Base-by-base conservation (phyloP, 2,888 invertebrate species). In the Microctonus aethiopoides region DNA sequence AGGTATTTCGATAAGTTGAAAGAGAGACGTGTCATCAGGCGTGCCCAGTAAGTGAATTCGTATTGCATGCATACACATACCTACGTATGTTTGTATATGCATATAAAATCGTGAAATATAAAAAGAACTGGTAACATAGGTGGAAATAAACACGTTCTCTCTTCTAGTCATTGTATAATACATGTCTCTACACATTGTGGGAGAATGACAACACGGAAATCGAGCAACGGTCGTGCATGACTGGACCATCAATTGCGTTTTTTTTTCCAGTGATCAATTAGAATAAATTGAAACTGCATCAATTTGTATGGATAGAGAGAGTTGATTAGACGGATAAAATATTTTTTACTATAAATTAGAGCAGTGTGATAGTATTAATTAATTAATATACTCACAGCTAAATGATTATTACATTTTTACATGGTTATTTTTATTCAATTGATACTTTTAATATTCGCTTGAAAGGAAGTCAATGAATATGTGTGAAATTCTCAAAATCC, bases 41-140 rank as follows among this genome's bases (percentile, higher is more conserved):
- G 80, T 80, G 80, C 78, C 78, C 78, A 73, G 80, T 73, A 78
- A 80, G 71, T 77, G 77, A 80, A 80, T 80, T 81, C 74, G 34
- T 60, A 39, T 36, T 32, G 61, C 32, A 24, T 51, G 26, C 36
- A 20, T 51, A 34, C 9, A 61, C 24, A 29, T 29, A 32, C 57
- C 26, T 57, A 16, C 16, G 13, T 13, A 29, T 51, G 34, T 36
- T 29, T 36, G n/a, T 24, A 65, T 34, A 67, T 46, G 46, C 39
- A 39, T 13, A 32, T 13, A 39, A 52, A 39, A n/a, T 56, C 41
- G 13, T 29, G 20, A 67, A 16, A 41, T n/a, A n/a, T 11, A 62
- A 16, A 63, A 46, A 51, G 24, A 66, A 65, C 66, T 64, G 63
- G 70, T 68, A 68, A 61, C 63, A 67, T 59, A 54, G 67, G 62